These are phyloP conservation scores for Sebastes melanostomus DNA, from an alignment of 2,797 vertebrate genomes.

Conservation along the genomic window DNA sequence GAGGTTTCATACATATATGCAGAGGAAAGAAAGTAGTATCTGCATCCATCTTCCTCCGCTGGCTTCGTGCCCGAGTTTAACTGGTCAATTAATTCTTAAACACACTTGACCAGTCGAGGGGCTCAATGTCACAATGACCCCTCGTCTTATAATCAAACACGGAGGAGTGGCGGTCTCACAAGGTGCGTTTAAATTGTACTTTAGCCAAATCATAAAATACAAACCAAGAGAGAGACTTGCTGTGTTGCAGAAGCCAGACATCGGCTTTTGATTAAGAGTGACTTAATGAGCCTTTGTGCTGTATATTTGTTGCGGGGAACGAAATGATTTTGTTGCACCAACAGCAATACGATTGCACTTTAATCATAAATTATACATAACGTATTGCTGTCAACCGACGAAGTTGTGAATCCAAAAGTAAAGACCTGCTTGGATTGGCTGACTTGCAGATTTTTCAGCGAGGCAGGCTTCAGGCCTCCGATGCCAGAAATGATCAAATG, in stretches of 20 bases:
- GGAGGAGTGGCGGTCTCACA: not conserved
- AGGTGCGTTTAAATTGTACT: constrained; percentile 4
- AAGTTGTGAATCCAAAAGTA: constrained; percentile 21
- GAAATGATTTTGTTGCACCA: constrained; percentile 6
- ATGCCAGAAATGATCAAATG: constrained; percentile 29
- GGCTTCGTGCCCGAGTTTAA: constrained; percentile 29
- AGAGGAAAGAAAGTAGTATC: not conserved
- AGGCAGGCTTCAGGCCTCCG: constrained; percentile 1
- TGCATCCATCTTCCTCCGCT: constrained; percentile 12
- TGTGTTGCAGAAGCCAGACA: not conserved
- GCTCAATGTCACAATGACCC: constrained; percentile 39
- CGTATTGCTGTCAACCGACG: constrained; percentile 24
- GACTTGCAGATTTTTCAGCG: constrained; percentile 24
- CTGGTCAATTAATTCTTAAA: constrained; percentile 35
- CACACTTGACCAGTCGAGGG: constrained; percentile 26
- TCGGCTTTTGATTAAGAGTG: constrained; percentile 1
- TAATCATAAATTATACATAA: constrained; percentile 13
- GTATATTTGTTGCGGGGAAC: not conserved
- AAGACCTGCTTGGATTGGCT: constrained; percentile 29
- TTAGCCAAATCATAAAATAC: constrained; percentile 18
- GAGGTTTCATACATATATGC: not conserved
- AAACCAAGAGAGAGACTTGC: not conserved
- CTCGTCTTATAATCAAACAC: constrained; percentile 46
- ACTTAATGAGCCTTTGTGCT: not conserved
- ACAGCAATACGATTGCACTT: constrained; percentile 10